Percentiles rank a stretch among this genome's conserved stretches.
phyloP scores from a whole-genome alignment of 2,797 vertebrate species.

The Podarcis lilfordi region DNA sequence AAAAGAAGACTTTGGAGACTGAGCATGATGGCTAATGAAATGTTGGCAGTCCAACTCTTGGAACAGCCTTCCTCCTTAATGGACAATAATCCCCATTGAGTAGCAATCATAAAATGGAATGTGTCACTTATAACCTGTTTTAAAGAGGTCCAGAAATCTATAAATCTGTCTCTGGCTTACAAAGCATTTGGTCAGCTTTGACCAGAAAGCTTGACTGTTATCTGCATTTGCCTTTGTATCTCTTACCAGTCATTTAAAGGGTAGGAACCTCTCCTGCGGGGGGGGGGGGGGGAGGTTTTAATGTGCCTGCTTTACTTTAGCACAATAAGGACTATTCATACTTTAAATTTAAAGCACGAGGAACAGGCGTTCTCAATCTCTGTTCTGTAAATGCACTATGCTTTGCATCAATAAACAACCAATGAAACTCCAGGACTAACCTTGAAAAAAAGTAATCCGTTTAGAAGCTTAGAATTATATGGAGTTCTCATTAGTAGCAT shows the following conservation, averaged over 20 bases:
- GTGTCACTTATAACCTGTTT: constrained; percentile 33
- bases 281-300: not conserved
- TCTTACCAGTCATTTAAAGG: constrained; percentile 3
- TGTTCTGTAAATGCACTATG: not conserved
- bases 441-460: not conserved
- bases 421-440: not conserved
- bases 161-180: not conserved
- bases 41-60: constrained; percentile 35
- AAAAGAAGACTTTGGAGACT: constrained; percentile 2
- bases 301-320: not conserved
- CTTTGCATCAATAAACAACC: constrained; percentile 2
- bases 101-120: constrained; percentile 31
- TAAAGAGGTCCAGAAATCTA: constrained; percentile 21
- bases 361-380: not conserved
- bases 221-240: not conserved
- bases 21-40: constrained; percentile 35
- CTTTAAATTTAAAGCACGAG: not conserved
- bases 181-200: constrained; percentile 22
- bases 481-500: not conserved
- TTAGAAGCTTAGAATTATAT: not conserved
- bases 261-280: not conserved
- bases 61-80: constrained; percentile 48
- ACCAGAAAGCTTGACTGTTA: constrained; percentile 25
- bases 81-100: constrained; percentile 38
- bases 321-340: constrained; percentile 7